Conservation (phyloP, 1,140 invertebrate species). For the Zaprionus tsacasi region DNA sequence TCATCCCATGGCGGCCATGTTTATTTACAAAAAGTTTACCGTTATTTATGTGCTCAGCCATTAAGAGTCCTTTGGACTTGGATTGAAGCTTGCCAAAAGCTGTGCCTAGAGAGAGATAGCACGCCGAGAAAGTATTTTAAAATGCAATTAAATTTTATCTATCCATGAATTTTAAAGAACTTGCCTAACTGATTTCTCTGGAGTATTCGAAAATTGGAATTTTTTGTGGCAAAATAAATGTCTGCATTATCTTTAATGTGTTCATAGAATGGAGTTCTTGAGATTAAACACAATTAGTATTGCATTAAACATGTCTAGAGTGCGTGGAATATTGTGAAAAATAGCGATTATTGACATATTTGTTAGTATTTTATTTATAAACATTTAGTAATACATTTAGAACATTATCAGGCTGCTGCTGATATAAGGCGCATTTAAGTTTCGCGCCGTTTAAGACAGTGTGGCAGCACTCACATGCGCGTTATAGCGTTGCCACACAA, state of each 20-base stretch:
- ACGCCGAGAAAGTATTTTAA: not conserved
- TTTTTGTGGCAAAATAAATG: not conserved
- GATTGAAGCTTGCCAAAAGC: not conserved
- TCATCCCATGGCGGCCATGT: conserved; percentile 73
- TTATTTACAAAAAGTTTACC: conserved; percentile 79
- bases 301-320: too few species aligned
- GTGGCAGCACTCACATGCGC: too few species aligned
- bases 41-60: conserved; percentile 40
- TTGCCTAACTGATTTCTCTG: not conserved
- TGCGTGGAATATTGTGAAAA: too few species aligned
- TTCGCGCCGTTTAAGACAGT: too few species aligned
- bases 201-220: not conserved
- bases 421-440: too few species aligned
- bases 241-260: not conserved
- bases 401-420: too few species aligned
- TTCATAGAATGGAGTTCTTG: not conserved
- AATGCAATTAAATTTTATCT: not conserved
- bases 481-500: too few species aligned
- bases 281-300: too few species aligned
- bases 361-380: too few species aligned
- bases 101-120: not conserved
- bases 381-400: too few species aligned
- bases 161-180: not conserved
- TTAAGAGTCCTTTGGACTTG: conserved; percentile 10
- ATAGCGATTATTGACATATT: too few species aligned